Percentiles rank a stretch among this genome's conserved stretches.
Evolutionary conservation across 2,113 vertebrate genomes (phyloP).

Genomic region (Chascanopsetta lugubris): DNA sequence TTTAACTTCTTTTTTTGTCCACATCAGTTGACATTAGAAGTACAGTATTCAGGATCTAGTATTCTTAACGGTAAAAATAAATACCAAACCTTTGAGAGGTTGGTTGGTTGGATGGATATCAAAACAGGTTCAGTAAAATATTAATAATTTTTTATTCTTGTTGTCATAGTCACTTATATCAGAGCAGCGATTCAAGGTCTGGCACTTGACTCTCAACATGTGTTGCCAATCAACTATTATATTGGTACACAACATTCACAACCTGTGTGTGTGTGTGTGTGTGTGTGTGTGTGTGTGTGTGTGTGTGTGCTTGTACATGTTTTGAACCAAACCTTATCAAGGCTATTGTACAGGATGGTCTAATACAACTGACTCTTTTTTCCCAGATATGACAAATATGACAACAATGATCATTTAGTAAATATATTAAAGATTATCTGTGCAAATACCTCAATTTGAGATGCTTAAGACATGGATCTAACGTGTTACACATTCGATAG

Average conservation of each 20-base stretch:
- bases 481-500: constrained; percentile 39
- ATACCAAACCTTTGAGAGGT: too few species aligned
- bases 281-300: too few species aligned
- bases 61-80: too few species aligned
- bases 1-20: too few species aligned
- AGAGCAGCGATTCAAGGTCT: constrained; percentile 64
- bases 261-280: constrained; percentile 13
- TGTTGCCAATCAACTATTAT: constrained; percentile 28
- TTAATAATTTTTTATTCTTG: constrained; percentile 60
- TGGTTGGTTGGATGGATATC: neutral
- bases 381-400: constrained; percentile 48
- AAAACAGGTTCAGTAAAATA: constrained; percentile 61
- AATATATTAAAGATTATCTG: constrained; percentile 69
- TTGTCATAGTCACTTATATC: constrained; percentile 36
- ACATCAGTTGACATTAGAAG: too few species aligned
- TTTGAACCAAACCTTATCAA: constrained; percentile 49
- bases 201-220: constrained; percentile 63
- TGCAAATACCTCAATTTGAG: constrained; percentile 77
- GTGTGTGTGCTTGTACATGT: too few species aligned
- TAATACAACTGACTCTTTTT: constrained; percentile 32
- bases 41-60: too few species aligned
- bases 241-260: constrained; percentile 50
- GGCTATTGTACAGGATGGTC: constrained; percentile 45
- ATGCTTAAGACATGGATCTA: constrained; percentile 63
- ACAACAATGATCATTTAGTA: constrained; percentile 38